Percentiles rank a stretch among this genome's conserved stretches.
These are phyloP conservation scores for Montifringilla adamsi DNA, from an alignment of 2,113 vertebrate genomes.

Conservation along the genomic window DNA sequence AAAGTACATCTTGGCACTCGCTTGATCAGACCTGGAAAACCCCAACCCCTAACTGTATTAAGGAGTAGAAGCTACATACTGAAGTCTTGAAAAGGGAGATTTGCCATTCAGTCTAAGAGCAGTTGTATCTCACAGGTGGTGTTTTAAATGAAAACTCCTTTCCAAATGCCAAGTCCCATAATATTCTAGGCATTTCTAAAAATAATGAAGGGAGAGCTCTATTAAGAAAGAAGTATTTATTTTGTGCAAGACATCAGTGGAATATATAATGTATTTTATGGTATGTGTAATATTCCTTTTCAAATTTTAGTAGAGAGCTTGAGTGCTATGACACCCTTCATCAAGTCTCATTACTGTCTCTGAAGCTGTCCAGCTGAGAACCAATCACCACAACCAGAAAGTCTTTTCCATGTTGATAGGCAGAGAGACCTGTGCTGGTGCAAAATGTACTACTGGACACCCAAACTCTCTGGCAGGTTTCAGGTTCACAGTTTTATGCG, in stretches of 20 bases:
- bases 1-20: neutral
- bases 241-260: neutral
- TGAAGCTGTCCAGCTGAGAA: neutral
- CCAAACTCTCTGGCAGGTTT: neutral
- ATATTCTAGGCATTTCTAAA: neutral
- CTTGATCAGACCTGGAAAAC: neutral
- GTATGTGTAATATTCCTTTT: neutral
- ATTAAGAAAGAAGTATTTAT: neutral
- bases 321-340: neutral
- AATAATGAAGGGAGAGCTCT: neutral
- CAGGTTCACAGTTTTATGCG: neutral
- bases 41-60: accelerated
- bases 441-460: neutral
- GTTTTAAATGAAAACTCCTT: neutral
- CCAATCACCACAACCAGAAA: neutral
- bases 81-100: neutral
- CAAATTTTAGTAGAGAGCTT: neutral
- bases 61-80: neutral
- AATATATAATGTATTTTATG: neutral
- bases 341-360: neutral
- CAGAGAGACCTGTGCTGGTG: accelerated
- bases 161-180: neutral
- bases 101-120: neutral
- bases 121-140: neutral
- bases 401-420: neutral